A percentile compares a stretch with the other conserved stretches of the same genome.
These are phyloP conservation scores for Phodopus roborovskii DNA, from an alignment of 2,113 vertebrate genomes.

Conservation along the genomic window DNA sequence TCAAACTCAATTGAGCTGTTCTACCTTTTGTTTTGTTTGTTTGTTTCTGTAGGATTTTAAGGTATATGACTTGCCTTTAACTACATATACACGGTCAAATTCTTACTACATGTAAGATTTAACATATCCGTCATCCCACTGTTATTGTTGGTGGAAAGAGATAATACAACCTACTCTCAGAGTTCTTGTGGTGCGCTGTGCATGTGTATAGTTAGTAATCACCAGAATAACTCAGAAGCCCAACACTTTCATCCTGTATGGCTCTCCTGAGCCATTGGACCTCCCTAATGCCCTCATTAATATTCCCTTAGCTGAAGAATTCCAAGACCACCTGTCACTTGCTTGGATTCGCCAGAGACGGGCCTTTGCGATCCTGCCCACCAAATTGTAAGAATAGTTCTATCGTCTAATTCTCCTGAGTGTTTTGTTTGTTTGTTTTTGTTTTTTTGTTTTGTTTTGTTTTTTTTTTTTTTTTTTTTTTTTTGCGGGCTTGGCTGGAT, in stretches of 20 bases:
- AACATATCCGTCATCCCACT: background rate
- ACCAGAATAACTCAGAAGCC: background rate
- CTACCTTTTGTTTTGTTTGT: background rate
- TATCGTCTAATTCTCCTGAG: background rate
- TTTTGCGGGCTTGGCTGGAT: background rate
- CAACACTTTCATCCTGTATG: background rate
- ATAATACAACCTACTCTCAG: background rate
- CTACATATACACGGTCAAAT: background rate
- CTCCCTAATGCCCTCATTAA: background rate
- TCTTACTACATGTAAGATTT: background rate
- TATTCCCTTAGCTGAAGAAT: too few relatives aligned
- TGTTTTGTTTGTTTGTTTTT: background rate
- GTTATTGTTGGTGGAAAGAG: background rate
- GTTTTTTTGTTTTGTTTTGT: background rate
- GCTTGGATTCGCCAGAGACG: background rate
- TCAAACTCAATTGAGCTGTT: background rate
- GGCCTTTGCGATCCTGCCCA: background rate
- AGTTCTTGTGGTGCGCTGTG: background rate
- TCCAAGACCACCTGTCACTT: background rate
- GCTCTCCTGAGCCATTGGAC: too few relatives aligned
- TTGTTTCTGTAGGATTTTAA: background rate
- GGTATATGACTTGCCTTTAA: background rate
- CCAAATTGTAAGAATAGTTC: too few relatives aligned
- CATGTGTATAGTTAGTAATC: background rate
- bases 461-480: too few relatives aligned